phyloP scores from a whole-genome alignment of 2,797 vertebrate species.

The Urocyon cinereoargenteus region DNA sequence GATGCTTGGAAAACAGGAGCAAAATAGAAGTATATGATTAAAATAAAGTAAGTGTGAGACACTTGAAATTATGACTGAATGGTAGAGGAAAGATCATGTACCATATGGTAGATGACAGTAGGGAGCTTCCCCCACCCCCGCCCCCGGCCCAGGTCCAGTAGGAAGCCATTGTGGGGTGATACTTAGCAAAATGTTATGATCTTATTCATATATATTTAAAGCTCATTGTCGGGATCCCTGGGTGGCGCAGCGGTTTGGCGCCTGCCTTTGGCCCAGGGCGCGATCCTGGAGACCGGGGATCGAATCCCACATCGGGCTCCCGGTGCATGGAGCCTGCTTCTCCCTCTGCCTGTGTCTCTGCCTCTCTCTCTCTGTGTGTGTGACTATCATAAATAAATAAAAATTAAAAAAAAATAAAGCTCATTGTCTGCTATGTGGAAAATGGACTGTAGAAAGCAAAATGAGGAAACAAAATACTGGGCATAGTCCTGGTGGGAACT shows the following conservation, averaged over 20 bases:
- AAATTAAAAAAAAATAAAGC: too few species aligned
- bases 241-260: too few species aligned
- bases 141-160: not conserved
- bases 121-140: not conserved
- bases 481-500: not conserved
- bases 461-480: not conserved
- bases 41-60: not conserved
- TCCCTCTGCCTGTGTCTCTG: too few species aligned
- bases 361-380: too few species aligned
- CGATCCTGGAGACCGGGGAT: too few species aligned
- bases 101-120: not conserved
- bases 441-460: not conserved
- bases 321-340: too few species aligned
- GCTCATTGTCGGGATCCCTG: not conserved
- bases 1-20: not conserved
- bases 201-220: not conserved
- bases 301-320: too few species aligned
- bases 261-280: too few species aligned
- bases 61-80: not conserved
- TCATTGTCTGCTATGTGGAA: not conserved
- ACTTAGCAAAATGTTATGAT: not conserved
- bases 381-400: too few species aligned
- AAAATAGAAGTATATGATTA: not conserved
- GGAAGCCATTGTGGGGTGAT: not conserved
- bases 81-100: not conserved